Conservation (phyloP, 1,140 invertebrate genomes). For the Drosophila kanapiae region DNA sequence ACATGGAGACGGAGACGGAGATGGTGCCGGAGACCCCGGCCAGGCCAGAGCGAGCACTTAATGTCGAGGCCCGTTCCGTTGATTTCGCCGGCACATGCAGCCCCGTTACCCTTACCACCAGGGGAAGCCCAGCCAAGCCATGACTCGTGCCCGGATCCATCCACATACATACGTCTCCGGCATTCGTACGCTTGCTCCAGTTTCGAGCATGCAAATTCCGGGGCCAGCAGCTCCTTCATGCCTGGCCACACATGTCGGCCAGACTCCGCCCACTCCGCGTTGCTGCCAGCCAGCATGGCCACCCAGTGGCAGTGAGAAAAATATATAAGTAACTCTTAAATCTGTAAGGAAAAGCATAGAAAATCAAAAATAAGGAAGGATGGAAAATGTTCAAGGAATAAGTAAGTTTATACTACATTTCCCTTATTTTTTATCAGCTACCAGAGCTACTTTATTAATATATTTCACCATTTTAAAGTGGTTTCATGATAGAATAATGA, state of each 20-base stretch:
- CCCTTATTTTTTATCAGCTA: too few species aligned
- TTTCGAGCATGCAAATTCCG: constrained; percentile 76
- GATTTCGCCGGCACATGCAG: constrained; percentile 53
- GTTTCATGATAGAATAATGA: too few species aligned
- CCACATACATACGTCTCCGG: constrained; percentile 32
- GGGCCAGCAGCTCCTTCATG: constrained; percentile 74
- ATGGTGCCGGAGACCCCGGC: constrained; percentile 8
- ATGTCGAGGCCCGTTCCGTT: constrained; percentile 72
- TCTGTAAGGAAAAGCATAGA: neutral
- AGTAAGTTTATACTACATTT: too few species aligned
- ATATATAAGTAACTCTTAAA: too few species aligned
- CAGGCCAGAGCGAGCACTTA: constrained; percentile 60
- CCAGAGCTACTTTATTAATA: too few species aligned
- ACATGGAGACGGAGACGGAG: constrained; percentile 6
- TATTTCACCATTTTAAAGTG: too few species aligned
- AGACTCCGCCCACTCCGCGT: constrained; percentile 21
- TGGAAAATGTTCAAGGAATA: too few species aligned
- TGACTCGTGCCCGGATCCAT: constrained; percentile 18
- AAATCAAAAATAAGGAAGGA: neutral
- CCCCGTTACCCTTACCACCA: constrained; percentile 11
- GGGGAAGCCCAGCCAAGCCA: constrained; percentile 11
- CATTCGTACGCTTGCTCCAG: constrained; percentile 55
- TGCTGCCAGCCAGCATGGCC: neutral
- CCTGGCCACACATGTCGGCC: constrained; percentile 81
- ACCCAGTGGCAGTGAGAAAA: constrained; percentile 12